Evolutionary conservation across 2,797 vertebrate species (phyloP).

Genomic region (Acanthis flammea): DNA sequence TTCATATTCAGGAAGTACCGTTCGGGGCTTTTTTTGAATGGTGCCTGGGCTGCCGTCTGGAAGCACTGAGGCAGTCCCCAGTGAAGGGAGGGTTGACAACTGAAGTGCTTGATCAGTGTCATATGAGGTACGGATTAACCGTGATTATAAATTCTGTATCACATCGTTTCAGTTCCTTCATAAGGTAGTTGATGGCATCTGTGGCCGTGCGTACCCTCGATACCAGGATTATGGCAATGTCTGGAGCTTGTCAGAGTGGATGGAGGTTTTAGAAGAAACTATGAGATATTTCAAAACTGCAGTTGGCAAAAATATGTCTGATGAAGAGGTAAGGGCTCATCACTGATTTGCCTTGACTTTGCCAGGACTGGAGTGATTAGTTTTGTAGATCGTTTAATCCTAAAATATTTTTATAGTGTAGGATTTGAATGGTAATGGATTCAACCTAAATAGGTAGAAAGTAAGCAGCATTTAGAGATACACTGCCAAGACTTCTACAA

Average conservation of each 20-base stretch:
- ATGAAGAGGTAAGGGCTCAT: slow-evolving; percentile 81
- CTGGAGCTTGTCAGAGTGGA: slow-evolving; percentile 87
- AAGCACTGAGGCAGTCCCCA: not conserved
- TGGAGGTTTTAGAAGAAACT: slow-evolving; percentile 76
- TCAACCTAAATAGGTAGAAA: not conserved
- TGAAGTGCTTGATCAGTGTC: not conserved
- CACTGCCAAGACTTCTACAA: not conserved
- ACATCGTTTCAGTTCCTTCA: slow-evolving; percentile 82
- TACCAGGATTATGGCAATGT: slow-evolving; percentile 78
- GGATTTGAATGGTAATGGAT: not conserved
- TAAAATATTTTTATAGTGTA: not conserved
- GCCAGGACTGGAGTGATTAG: not conserved
- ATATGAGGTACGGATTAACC: accelerated
- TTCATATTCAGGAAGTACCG: accelerated
- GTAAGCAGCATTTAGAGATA: not conserved
- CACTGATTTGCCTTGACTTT: not conserved
- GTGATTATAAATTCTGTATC: not conserved
- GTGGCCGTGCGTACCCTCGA: slow-evolving; percentile 80
- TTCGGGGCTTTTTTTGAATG: no score
- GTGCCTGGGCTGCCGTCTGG: accelerated
- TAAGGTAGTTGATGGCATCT: slow-evolving; percentile 88
- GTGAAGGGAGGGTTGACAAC: not conserved
- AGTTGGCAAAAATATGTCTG: slow-evolving; percentile 78
- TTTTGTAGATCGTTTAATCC: not conserved
- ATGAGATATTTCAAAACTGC: slow-evolving; percentile 73